Evolutionary conservation across 2,888 invertebrate species (phyloP).

Genomic region (Gonocerus acuteangulatus): DNA sequence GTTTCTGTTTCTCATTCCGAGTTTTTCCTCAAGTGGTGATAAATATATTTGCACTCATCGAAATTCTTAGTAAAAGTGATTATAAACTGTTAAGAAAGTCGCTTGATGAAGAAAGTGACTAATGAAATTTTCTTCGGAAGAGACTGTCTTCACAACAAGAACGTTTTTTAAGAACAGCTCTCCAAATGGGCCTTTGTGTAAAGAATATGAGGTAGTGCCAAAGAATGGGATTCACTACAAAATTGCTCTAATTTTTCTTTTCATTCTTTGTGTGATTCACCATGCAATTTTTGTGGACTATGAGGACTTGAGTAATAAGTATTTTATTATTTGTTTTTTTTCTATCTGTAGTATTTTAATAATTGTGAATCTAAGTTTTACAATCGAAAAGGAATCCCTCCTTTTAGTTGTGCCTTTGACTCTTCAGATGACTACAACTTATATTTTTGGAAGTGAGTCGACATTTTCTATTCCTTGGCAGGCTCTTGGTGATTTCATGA

Average conservation of each 20-base stretch:
- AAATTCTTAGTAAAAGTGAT: too few relatives aligned
- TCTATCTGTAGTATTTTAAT: neutral
- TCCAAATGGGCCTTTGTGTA: neutral
- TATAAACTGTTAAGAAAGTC: too few relatives aligned
- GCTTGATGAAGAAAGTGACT: too few relatives aligned
- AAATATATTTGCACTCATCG: too few relatives aligned
- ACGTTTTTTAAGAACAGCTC: neutral
- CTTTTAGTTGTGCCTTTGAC: conserved; percentile 20
- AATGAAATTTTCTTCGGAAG: conserved; percentile 11
- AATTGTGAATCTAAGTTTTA: neutral
- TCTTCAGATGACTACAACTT: conserved; percentile 17
- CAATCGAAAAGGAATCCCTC: conserved; percentile 12
- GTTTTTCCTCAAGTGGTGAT: too few relatives aligned
- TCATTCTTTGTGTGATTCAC: neutral
- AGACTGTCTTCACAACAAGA: neutral
- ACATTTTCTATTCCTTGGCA: conserved; percentile 16
- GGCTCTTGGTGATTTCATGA: conserved; percentile 16
- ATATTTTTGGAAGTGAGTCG: conserved; percentile 7
- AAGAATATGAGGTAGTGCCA: conserved; percentile 1
- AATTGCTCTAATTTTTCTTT: neutral
- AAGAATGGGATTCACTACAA: neutral
- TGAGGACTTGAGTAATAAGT: neutral
- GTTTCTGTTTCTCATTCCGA: too few relatives aligned
- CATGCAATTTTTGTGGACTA: neutral
- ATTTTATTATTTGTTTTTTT: neutral